Evolutionary conservation across 2,888 invertebrate species (phyloP).

Genomic region (Diabrotica balteata): DNA sequence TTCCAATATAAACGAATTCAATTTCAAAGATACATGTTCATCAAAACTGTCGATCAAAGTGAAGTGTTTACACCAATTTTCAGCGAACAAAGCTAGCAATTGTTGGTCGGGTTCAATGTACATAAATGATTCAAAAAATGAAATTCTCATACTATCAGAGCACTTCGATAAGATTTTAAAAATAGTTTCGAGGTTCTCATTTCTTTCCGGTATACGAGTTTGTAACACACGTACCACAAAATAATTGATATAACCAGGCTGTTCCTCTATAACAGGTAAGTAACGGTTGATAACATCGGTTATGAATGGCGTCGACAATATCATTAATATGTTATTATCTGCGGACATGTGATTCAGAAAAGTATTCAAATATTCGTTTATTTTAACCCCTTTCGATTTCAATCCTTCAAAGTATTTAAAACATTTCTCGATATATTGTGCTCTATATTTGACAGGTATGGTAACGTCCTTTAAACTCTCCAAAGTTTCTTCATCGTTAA

Average conservation of each 20-base stretch:
- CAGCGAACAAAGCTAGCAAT: slow-evolving; percentile 4
- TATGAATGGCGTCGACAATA: slow-evolving; percentile 15
- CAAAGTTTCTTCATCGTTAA: slow-evolving; percentile 38
- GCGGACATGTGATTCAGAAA: slow-evolving; percentile 15
- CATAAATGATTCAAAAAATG: background rate
- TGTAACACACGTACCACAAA: slow-evolving; percentile 21
- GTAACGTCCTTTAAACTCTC: slow-evolving; percentile 18
- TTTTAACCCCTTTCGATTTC: slow-evolving; percentile 24
- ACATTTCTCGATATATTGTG: slow-evolving; percentile 29
- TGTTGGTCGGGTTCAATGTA: background rate
- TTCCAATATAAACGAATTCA: slow-evolving; percentile 11
- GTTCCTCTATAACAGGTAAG: slow-evolving; percentile 7
- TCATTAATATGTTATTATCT: slow-evolving; percentile 4
- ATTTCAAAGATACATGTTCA: slow-evolving; percentile 18
- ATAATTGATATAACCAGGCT: background rate
- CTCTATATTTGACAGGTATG: slow-evolving; percentile 34
- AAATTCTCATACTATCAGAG: background rate
- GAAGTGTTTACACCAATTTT: slow-evolving; percentile 25
- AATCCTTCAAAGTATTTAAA: slow-evolving; percentile 36
- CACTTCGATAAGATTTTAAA: slow-evolving; percentile 8
- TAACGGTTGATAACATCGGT: slow-evolving; percentile 18
- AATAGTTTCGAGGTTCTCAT: slow-evolving; percentile 15
- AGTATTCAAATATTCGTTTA: slow-evolving; percentile 11
- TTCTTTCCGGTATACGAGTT: slow-evolving; percentile 18
- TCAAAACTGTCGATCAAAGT: slow-evolving; percentile 6